A percentile compares a stretch with the other conserved stretches of the same genome.
Conservation (phyloP, 2,797 vertebrate genomes). For the Myripristis jacobus region DNA sequence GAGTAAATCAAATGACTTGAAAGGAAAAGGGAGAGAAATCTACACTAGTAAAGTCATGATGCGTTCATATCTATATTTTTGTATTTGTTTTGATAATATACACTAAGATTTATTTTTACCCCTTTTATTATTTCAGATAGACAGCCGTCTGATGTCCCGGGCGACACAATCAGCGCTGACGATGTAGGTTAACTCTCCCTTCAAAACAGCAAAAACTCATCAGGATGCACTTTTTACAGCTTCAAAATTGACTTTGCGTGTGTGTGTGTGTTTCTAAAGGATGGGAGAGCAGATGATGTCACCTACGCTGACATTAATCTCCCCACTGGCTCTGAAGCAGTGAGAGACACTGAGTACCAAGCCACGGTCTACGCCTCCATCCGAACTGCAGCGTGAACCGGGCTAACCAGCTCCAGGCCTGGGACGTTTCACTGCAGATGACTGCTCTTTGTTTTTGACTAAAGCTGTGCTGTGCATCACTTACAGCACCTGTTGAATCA, state of each 20-base stretch:
- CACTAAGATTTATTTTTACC: neutral
- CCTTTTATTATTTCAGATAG: slow-evolving; percentile 32
- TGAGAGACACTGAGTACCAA: neutral
- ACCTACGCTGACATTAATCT: slow-evolving; percentile 62
- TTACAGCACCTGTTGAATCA: too few relatives aligned
- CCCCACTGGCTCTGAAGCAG: neutral
- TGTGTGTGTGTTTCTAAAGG: slow-evolving; percentile 39
- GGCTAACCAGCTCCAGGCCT: neutral
- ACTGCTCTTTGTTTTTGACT: neutral
- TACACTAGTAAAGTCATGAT: neutral
- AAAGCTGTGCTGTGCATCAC: neutral
- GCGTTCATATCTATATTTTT: neutral
- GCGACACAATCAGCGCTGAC: neutral
- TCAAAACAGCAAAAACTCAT: neutral
- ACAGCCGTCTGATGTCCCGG: slow-evolving; percentile 8
- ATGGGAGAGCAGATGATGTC: slow-evolving; percentile 37
- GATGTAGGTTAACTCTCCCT: slow-evolving; percentile 29
- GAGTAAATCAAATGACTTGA: too few relatives aligned
- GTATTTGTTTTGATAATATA: neutral
- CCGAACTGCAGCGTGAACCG: neutral
- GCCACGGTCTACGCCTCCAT: slow-evolving; percentile 65
- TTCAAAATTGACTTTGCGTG: neutral
- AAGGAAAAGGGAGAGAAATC: too few relatives aligned
- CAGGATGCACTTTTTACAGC: neutral
- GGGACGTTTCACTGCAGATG: neutral